Percentiles rank a stretch among this genome's conserved stretches.
phyloP scores from a whole-genome alignment of 1,140 invertebrate species.

The Caenorhabditis remanei region DNA sequence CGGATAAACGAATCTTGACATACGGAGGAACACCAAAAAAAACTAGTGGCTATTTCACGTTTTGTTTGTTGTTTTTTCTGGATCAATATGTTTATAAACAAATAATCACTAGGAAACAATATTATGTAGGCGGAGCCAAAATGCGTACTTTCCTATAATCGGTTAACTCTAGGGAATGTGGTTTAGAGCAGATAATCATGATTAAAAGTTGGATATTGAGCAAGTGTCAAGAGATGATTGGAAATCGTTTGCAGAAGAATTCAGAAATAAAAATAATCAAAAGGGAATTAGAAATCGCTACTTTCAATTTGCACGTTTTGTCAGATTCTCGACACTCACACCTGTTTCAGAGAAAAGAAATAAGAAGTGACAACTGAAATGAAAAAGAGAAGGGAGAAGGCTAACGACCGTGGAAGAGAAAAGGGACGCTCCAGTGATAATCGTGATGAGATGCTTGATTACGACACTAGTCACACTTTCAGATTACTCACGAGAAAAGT shows the following conservation, averaged over 20 bases:
- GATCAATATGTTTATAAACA: background rate
- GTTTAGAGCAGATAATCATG: background rate
- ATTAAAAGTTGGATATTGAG: background rate
- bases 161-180: background rate
- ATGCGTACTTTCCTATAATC: background rate
- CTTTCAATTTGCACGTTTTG: conserved; percentile 41
- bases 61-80: background rate
- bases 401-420: background rate
- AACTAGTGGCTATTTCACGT: background rate
- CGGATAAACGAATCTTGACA: conserved; percentile 51
- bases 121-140: too few species aligned
- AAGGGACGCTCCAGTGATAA: too few species aligned
- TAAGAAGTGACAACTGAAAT: background rate
- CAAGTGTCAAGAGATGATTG: background rate
- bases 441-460: too few species aligned
- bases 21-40: conserved; percentile 21
- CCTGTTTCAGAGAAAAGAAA: background rate
- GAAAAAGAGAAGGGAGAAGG: background rate
- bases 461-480: too few species aligned
- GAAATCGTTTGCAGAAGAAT: background rate
- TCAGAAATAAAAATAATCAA: conserved; percentile 5
- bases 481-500: too few species aligned
- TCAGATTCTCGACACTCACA: background rate
- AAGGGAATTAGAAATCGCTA: background rate
- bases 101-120: background rate